phyloP scores from a whole-genome alignment of 2,888 invertebrate genomes.

The Busseola fusca region DNA sequence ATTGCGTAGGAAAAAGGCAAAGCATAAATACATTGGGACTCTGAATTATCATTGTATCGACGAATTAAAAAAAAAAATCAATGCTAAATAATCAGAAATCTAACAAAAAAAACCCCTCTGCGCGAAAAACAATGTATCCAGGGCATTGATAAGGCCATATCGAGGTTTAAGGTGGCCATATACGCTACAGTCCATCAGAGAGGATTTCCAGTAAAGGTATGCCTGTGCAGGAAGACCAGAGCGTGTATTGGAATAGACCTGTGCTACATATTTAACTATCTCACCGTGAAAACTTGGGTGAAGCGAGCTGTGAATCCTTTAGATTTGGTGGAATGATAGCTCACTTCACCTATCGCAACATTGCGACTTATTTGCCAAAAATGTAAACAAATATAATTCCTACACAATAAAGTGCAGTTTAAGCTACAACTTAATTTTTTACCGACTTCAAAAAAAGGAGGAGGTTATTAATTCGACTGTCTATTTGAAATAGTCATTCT shows the following conservation, averaged over 20 bases:
- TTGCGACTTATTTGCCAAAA: no score
- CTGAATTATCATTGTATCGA: not conserved
- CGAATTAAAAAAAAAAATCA: not conserved
- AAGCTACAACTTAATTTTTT: no score
- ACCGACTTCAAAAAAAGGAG: no score
- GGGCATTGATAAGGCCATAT: not conserved
- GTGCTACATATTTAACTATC: not conserved
- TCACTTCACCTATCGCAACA: no score
- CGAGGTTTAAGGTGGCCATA: not conserved
- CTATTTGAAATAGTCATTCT: no score
- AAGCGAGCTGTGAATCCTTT: no score
- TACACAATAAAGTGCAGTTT: no score
- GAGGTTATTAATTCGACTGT: no score
- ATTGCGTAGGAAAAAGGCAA: slow-evolving; percentile 6
- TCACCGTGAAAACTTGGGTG: no score
- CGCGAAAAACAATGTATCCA: not conserved
- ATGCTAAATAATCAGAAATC: not conserved
- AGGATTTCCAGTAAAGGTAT: not conserved
- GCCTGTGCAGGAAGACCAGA: not conserved
- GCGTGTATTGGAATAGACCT: not conserved
- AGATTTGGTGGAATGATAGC: no score
- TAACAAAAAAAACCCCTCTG: not conserved
- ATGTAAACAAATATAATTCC: no score
- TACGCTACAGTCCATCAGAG: not conserved
- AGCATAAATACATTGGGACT: slow-evolving; percentile 17